Evolutionary conservation across 1,140 invertebrate genomes (phyloP).

Genomic region (Idris sp.): DNA sequence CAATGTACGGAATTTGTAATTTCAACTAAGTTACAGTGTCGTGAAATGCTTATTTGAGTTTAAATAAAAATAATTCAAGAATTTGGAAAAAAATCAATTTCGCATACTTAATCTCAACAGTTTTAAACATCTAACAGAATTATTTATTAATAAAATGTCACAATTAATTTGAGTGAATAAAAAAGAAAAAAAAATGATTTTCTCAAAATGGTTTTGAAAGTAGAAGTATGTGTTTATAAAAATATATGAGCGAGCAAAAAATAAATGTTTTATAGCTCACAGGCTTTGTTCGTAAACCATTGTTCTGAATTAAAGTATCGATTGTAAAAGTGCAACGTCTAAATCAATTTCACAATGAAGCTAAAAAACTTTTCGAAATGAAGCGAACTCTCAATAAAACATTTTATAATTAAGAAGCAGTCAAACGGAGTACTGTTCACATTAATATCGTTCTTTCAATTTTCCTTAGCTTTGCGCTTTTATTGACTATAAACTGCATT

Average conservation of each 20-base stretch:
- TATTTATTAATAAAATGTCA: no score
- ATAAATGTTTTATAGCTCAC: constrained; percentile 7
- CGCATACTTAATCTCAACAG: no score
- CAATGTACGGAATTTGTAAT: no score
- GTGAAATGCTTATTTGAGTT: no score
- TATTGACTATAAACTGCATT: constrained; percentile 41
- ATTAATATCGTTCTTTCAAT: constrained; percentile 29
- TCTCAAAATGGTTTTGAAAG: constrained; percentile 1
- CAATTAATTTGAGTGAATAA: no score
- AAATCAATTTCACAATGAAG: constrained; percentile 5
- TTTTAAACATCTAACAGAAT: no score
- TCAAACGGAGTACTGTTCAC: constrained; percentile 16
- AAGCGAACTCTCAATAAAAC: constrained; percentile 31
- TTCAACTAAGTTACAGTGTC: no score
- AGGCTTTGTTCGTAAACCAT: constrained; percentile 6
- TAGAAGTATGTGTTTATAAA: constrained; percentile 13
- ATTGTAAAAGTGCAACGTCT: constrained; percentile 7
- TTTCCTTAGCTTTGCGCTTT: constrained; percentile 17
- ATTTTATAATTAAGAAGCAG: constrained; percentile 37
- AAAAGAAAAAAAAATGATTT: background rate
- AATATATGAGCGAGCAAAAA: no score
- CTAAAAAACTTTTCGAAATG: constrained; percentile 19
- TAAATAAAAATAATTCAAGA: no score
- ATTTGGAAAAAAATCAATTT: no score
- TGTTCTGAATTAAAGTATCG: constrained; percentile 8